These are phyloP conservation scores for Eulemur mongoz DNA, from an alignment of 2,797 vertebrate species.

Conservation along the genomic window DNA sequence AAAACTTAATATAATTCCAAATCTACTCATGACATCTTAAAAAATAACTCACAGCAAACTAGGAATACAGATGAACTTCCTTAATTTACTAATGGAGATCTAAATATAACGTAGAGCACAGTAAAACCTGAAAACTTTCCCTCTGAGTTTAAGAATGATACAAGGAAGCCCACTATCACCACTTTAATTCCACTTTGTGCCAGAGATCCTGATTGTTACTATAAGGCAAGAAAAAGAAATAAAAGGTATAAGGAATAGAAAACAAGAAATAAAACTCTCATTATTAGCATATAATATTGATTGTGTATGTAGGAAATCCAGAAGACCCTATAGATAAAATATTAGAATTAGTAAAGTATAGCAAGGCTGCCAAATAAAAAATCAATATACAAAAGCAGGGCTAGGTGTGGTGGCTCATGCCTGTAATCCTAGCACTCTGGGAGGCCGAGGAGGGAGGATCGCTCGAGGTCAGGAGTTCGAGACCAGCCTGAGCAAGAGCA, in stretches of 20 bases:
- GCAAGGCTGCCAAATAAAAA: neutral
- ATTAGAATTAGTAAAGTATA: neutral
- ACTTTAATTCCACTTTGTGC: neutral
- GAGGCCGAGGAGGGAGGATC: too few relatives aligned
- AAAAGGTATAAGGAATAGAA: neutral
- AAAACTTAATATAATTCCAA: neutral
- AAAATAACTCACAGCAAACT: neutral
- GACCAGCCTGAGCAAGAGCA: too few relatives aligned
- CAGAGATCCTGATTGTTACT: neutral
- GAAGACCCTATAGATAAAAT: neutral
- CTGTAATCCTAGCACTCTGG: too few relatives aligned
- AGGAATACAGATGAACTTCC: neutral
- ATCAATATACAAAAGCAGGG: neutral
- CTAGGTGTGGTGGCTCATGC: too few relatives aligned
- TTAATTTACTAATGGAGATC: neutral
- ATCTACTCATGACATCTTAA: neutral
- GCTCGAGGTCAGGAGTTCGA: too few relatives aligned
- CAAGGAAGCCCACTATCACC: neutral
- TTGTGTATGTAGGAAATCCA: neutral
- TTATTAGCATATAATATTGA: neutral
- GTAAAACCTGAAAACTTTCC: neutral
- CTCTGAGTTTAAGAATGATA: neutral
- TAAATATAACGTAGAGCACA: neutral
- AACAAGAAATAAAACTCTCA: neutral
- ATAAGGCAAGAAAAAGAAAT: neutral